phyloP scores from a whole-genome alignment of 2,113 vertebrate genomes.

The Ia io region DNA sequence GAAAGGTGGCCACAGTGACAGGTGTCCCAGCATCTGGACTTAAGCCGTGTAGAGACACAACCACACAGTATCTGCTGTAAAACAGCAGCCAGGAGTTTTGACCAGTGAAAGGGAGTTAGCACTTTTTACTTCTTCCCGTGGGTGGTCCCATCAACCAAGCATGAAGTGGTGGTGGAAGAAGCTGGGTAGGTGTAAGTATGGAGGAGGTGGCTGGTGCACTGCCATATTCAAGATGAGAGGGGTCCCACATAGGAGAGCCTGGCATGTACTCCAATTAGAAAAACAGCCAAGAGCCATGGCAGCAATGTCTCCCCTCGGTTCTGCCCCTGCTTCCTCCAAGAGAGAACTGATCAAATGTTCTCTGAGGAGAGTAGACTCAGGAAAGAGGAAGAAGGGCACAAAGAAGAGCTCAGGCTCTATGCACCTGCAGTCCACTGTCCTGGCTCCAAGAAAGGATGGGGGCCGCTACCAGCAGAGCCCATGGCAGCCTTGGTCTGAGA shows the following conservation, averaged over 20 bases:
- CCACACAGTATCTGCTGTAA: neutral
- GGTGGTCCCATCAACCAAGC: neutral
- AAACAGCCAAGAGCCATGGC: neutral
- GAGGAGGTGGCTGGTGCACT: neutral
- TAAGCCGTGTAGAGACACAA: neutral
- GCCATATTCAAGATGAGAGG: rapidly evolving
- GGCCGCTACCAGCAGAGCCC: rapidly evolving
- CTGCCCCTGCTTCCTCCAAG: neutral
- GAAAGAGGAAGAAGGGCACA: neutral
- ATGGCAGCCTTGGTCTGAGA: neutral
- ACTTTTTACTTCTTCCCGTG: neutral
- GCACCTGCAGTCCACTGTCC: neutral
- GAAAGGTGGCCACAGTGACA: neutral
- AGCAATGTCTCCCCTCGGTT: neutral
- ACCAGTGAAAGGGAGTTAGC: neutral
- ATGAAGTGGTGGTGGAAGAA: neutral
- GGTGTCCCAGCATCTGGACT: neutral
- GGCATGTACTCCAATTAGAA: neutral
- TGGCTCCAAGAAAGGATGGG: neutral
- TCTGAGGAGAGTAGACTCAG: neutral
- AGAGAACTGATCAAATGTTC: neutral
- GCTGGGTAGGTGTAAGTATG: rapidly evolving
- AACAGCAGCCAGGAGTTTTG: neutral
- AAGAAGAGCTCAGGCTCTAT: neutral
- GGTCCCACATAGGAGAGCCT: neutral